Percentiles rank a stretch among this genome's conserved stretches.
Evolutionary conservation across 2,888 invertebrate species (phyloP).

Genomic region (Catocala nupta): DNA sequence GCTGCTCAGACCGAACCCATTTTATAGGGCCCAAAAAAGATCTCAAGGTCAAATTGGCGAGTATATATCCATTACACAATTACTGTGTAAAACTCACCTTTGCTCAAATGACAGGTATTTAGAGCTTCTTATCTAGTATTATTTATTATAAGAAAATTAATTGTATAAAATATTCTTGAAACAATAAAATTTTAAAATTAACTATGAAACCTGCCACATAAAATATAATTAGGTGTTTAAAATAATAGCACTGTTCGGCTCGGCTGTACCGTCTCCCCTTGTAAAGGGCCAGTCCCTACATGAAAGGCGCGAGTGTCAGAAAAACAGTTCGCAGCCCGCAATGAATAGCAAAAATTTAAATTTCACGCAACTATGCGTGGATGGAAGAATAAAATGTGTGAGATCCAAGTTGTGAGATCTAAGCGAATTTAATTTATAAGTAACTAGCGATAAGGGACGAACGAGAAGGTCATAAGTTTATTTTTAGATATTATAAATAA

Average conservation of each 20-base stretch:
- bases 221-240: neutral
- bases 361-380: constrained; percentile 77
- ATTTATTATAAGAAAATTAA: no score
- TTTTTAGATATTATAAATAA: no score
- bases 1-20: no score
- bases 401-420: constrained; percentile 35
- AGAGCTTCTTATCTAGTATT: no score
- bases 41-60: no score
- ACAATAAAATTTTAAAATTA: no score
- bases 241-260: constrained; percentile 38
- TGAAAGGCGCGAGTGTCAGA: constrained; percentile 74
- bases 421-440: constrained; percentile 19
- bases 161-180: no score
- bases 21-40: no score
- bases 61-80: no score
- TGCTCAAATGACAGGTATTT: no score
- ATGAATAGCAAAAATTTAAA: constrained; percentile 86
- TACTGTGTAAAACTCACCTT: no score
- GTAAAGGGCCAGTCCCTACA: constrained; percentile 67
- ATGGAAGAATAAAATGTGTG: constrained; percentile 37
- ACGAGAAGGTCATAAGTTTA: no score
- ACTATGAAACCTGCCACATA: neutral
- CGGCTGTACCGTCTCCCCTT: constrained; percentile 53
- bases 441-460: neutral
- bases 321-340: constrained; percentile 78